Evolutionary conservation across 2,888 invertebrate genomes (phyloP), one percentile per base, ranked within the genome.

Genomic region (Germaria angustata): DNA sequence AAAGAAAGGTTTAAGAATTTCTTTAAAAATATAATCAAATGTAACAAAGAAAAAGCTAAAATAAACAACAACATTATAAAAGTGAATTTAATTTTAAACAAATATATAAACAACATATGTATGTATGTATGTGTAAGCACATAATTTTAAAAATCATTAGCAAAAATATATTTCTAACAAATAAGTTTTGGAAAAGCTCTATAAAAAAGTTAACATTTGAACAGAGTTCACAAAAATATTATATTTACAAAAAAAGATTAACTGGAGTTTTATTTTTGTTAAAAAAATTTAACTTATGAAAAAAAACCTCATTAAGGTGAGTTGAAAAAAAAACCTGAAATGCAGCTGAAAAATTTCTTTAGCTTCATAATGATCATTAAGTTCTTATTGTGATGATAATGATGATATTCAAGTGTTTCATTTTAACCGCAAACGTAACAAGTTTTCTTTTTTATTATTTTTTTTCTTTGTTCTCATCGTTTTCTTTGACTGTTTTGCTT

Each of bases 1-100:
- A 75, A 76, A 79, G 82, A 79, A 82, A 61, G 82, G 53, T 79
- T 77, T 77, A 24, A 9, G 6, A 63, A 61, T 51, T 57, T 66
- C 39, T 36, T 46, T 53, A 20, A 28, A 36, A 59, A 22, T 22
- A 22, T 11, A 46, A n/a, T 1, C 20, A 49, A 51, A 2, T 13
- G n/a, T 22, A 22, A 44, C 9, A 65, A 20, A 66, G 17, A 49
- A 44, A 32, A 41, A 66, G 28, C 9, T 3, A 6, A 28, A 28
- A 32, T 34, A 24, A 44, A 51, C 15, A 65, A 69, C 36, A 22
- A 22, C 22, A 39, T 34, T 11, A 17, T 15, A 79, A 53, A 80
- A 68, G 68, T 49, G 71, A 59, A 39, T 46, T 71, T 41, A 15
- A 41, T 36, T 55, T 36, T 55, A n/a, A 28, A 17, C 28, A 28